Conservation (phyloP, 2,113 vertebrate genomes). For the Cisticola juncidis region DNA sequence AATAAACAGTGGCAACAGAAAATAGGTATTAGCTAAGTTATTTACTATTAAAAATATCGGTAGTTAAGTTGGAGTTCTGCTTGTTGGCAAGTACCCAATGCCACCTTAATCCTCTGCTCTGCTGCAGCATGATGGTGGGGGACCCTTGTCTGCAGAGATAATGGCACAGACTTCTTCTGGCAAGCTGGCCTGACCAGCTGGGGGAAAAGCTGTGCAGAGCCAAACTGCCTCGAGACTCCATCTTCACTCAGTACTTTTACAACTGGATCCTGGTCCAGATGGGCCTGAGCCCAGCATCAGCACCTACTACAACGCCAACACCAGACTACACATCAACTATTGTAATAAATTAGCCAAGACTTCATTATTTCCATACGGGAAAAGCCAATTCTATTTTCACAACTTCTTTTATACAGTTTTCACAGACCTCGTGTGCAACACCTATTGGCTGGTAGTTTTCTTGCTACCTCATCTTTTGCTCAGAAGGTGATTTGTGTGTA, state of each 20-base stretch:
- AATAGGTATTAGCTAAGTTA: background rate
- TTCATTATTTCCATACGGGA: background rate
- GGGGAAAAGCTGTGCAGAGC: background rate
- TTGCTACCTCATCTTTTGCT: background rate
- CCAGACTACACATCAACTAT: no score
- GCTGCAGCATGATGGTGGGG: background rate
- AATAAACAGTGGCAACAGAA: background rate
- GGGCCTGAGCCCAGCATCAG: background rate
- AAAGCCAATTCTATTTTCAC: background rate
- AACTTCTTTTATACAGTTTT: background rate
- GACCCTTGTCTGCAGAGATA: background rate
- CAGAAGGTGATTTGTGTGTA: background rate
- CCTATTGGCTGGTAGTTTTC: background rate
- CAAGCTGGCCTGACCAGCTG: background rate
- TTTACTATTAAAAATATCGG: background rate
- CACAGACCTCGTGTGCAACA: background rate
- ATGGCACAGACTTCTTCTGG: background rate
- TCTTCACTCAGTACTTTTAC: background rate
- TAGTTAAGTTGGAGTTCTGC: background rate
- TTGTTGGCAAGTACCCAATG: background rate
- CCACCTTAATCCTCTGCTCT: background rate
- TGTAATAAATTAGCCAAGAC: background rate
- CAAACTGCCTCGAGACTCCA: background rate
- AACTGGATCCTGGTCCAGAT: background rate
- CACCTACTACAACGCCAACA: rapidly evolving